These are phyloP conservation scores for Salmo trutta DNA, from an alignment of 2,797 vertebrate species.

Conservation along the genomic window DNA sequence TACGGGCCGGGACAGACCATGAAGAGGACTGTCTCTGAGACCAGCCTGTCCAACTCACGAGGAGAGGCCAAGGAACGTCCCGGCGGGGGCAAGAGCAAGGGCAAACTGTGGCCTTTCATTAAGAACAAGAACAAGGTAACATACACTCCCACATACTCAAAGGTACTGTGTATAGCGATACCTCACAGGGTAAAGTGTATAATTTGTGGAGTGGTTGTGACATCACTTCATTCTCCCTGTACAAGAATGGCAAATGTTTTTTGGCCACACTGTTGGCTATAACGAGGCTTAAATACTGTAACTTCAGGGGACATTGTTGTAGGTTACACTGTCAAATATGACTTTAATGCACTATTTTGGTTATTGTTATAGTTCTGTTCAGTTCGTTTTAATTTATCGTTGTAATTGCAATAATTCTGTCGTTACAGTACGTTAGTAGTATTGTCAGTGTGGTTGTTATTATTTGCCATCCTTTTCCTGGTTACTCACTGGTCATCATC, in stretches of 20 bases:
- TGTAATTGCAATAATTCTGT: background rate
- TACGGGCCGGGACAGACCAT: constrained; percentile 86
- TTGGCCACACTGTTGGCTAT: constrained; percentile 13
- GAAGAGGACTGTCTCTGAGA: constrained; percentile 89
- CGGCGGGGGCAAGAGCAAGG: constrained; percentile 82
- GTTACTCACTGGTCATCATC: constrained; percentile 27
- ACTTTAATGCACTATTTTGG: background rate
- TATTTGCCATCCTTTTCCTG: constrained; percentile 64
- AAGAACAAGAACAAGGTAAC: constrained; percentile 99
- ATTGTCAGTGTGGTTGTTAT: constrained; percentile 66
- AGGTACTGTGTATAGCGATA: background rate
- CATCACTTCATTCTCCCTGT: constrained; percentile 1
- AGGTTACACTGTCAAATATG: background rate
- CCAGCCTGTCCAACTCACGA: constrained; percentile 88
- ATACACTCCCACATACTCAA: constrained; percentile 7
- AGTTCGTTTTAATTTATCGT: constrained; percentile 32
- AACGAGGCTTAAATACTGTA: background rate
- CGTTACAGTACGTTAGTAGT: constrained; percentile 39
- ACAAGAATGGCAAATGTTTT: background rate
- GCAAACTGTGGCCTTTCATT: constrained; percentile 98
- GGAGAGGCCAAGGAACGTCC: constrained; percentile 84
- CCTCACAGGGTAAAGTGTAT: constrained; percentile 11
- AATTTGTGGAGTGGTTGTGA: background rate
- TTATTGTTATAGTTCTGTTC: constrained; percentile 17
- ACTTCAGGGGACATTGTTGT: background rate